Base-by-base conservation (phyloP, 2,113 vertebrate species). In the Lichenostomus cassidix region DNA sequence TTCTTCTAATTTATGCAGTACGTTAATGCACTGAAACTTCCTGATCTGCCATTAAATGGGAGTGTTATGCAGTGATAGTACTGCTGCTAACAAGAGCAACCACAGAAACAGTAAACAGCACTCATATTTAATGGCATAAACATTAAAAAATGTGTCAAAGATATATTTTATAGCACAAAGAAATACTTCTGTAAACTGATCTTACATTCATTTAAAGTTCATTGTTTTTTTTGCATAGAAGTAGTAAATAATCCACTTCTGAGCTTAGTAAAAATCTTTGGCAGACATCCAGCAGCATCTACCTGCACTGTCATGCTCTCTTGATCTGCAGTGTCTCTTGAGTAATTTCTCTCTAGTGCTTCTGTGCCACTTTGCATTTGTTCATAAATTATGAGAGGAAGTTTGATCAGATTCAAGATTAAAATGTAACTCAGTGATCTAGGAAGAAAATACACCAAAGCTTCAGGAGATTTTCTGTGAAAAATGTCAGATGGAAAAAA, bases 231-330 rank as follows among this genome's bases (percentile, higher is more conserved):
- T 65, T 83, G 83, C 24, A 20, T 7, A 78, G 19, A 87, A 92
- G 88, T 93, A 96, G 78, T 91, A 97, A 94, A 96, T 95, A 95
- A 96, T 89, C 23, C 6, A 77, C 29, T 78, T 95, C 69, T 71
- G 59, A 95, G 47, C 25, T 33, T 69, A 92, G 22, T 67, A 42
- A 78, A 86, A 39, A 33, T 60, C 53, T 86, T 89, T 92, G 84
- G 59, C 17, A 76, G 47, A 73, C 70, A 86, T 92, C 59, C 83
- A 96, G 58, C 41, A 12, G 4, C n/a, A 68, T 87, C 59, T 92
- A 86, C 63, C 39, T 83, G 67, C 77, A 49, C 8, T 60, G 31
- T 49, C 82, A 46, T 2, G 7, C 6, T 89, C 19, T 83, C 35
- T 76, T 76, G 22, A 49, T 87, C 37, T 60, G 39, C 70, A 80